A percentile compares a stretch with the other conserved stretches of the same genome.
Conservation (phyloP, 2,113 vertebrate genomes). For the Donacobius atricapilla region DNA sequence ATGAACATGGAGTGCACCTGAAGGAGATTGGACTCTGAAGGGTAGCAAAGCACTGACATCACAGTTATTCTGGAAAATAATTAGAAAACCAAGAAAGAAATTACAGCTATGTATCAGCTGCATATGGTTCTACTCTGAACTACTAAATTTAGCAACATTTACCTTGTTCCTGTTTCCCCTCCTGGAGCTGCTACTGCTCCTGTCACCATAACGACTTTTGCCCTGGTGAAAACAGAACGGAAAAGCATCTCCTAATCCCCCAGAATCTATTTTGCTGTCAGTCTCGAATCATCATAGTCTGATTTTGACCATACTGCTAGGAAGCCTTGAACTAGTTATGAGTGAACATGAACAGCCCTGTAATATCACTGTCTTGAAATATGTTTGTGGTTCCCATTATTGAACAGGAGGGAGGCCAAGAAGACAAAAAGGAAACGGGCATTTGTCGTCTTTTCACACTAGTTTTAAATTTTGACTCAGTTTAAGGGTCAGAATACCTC, state of each 20-base stretch:
- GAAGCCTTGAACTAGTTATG: background rate
- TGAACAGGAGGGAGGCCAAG: background rate
- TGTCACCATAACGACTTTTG: background rate
- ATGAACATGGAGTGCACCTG: background rate
- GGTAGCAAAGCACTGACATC: background rate
- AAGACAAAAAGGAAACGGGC: background rate
- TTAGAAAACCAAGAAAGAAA: background rate
- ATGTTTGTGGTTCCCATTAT: background rate
- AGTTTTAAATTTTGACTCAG: background rate
- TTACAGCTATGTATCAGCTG: background rate
- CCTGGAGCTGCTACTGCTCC: background rate
- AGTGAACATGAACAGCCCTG: background rate
- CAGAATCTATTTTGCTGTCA: background rate
- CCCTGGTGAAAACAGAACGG: background rate
- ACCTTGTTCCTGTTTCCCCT: background rate
- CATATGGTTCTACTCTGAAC: background rate
- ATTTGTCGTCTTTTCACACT: background rate
- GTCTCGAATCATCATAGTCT: background rate
- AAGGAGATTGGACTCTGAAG: background rate
- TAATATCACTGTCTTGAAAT: background rate
- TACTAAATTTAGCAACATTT: background rate
- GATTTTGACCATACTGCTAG: background rate
- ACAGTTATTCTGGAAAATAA: background rate
- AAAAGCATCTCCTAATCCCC: rapidly evolving
- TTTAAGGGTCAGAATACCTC: background rate